Evolutionary conservation across 1,140 invertebrate species (phyloP), one percentile per base, ranked within the genome.

Genomic region (Pseudomyrmex gracilis): DNA sequence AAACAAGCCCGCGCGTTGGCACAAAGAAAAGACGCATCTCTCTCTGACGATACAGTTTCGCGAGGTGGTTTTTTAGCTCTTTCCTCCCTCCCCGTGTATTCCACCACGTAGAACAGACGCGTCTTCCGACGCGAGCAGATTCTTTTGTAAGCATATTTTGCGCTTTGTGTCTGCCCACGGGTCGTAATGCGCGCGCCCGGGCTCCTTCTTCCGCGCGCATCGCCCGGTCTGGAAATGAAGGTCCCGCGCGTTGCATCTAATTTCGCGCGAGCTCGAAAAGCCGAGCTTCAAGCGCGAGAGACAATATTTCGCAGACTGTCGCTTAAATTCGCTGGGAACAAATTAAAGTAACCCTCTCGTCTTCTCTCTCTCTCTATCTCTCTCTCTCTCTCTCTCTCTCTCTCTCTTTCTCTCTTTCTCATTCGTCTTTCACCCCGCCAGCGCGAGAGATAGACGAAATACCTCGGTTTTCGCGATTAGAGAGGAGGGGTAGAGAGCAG

Each of bases 131-230:
- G 53, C 76, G 53, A 58, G 53, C 76, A 57, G 76, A 80, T 80
- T 80, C 76, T 80, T 80, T 80, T 80, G 76, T 80, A 80, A 80
- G 76, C 76, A 80, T 58, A 80, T 80, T 80, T 80, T n/a, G 76
- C 66, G 76, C 76, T 80, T 80, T 80, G 76, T 80, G 76, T 80
- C 66, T 80, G 76, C 20, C 51, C 76, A 49, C 45, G 66, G 5
- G 64, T 58, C 53, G 76, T 80, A 71, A 71, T 58, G 47, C 34
- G 34, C 43, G 34, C 34, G 34, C 34, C 0, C 34, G 34, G 34
- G 34, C 34, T 34, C 34, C 34, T 34, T 34, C 34, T 34, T 34
- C 34, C 34, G 34, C 34, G 34, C 34, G 34, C 34, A 34, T 34
- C 5, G 34, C 13, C 34, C 20, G 43, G 22, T 15, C 3, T 66